Base-by-base conservation (phyloP, 2,888 invertebrate species). In the Diplazon laetatorius region DNA sequence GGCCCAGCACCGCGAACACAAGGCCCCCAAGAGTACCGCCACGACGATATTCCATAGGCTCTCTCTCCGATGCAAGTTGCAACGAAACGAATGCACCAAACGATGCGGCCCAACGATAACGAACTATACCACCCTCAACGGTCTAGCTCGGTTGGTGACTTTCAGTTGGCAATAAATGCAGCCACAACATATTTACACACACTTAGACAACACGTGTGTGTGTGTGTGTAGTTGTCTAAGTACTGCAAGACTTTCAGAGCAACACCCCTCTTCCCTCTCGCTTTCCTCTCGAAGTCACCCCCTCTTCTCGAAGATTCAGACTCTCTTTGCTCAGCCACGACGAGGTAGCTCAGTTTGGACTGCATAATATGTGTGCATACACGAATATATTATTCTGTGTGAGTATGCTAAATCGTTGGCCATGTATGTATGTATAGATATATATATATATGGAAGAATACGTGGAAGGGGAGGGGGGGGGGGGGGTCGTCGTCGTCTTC, bases 311-410 rank as follows among this genome's bases (percentile, higher is more conserved):
- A 25, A 20, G 25, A 46, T 37, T 62, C 46, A 30, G 30, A 22
- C 44, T 55, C 14, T 14, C 46, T 62, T 55, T 62, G 22, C 74
- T 63, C 57, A 50, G 22, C 2, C 30, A 14, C 52, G 14, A 8
- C 30, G 12, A 14, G 16, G 55, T 55, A 16, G 37, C 59, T 70
- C 63, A 65, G 69, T 60, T 70, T 65, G 65, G 57, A 37, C 78
- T 73, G 78, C 70, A 74, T 74, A 78, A 78, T 66, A 59, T 60
- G 46, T 46, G 78, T 55, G 69, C 73, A 70, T 66, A 70, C 73
- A 60, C 69, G 74, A 69, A 78, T 78, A 70, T 65, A 74, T 78
- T 78, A 78, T 74, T 70, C 69, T 37, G 16, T 44, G 68, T 52
- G 55, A 62, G 66, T 78, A 66, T 66, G 57, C 65, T 60, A 39